Evolutionary conservation across 2,797 vertebrate genomes (phyloP), one percentile per base, ranked within the genome.

Genomic region (Kryptolebias ocellatus): DNA sequence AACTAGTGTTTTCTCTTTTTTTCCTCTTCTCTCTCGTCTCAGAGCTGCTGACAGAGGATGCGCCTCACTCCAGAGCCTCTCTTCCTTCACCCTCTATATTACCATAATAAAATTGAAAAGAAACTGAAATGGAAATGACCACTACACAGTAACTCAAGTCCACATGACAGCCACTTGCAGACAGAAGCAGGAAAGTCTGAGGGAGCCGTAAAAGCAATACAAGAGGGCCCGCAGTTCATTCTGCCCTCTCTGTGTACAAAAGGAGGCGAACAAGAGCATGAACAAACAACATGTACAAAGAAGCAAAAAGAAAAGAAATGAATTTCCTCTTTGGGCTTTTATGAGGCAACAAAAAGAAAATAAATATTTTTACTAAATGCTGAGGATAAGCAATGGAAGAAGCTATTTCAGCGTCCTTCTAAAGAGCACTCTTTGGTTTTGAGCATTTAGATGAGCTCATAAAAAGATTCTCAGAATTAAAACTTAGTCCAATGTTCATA

Each of bases 91-190:
- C 53, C 67, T 78, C 50, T 52, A 1, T 53, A 88, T 91, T 90
- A 86, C 63, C 87, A 90, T 88, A 87, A 86, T 73, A 77, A 86
- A 87, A 91, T 88, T 82, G 85, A 83, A 90, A 83, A 83, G 61
- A 87, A 87, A 90, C 85, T 82, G 76, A 88, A 87, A 87, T 82
- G 79, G 76, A 86, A 90, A 88, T 80, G 79, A 81, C 68, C 76
- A 67, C 61, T 70, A 78, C 72, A 71, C 51, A 12, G 70, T 55
- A 72, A 82, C 64, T 74, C 63, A 57, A 24, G 78, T 65, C 67
- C 61, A 76, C 68, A 42, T 53, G 72, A 79, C 76, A 67, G 53
- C 47, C 17, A 52, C 28, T 1, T 0, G 42, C 74, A 81, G 68
- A 81, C 64, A 81, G 64, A 80, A 39, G 44, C 62, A 78, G 51